Evolutionary conservation across 2,797 vertebrate genomes (phyloP).

Genomic region (Peromyscus melanophrys): DNA sequence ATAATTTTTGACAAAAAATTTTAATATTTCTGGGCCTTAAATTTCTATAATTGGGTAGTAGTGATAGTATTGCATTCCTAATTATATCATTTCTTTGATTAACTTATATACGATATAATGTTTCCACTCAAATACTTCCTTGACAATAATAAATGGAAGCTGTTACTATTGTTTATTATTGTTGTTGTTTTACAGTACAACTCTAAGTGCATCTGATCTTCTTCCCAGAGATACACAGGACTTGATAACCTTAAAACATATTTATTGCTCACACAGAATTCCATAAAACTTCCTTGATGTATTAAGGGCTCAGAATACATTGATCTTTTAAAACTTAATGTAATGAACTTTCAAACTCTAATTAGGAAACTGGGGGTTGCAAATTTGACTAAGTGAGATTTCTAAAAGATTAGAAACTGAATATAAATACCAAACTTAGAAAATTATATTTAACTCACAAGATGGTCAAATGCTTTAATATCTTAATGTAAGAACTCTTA

Average conservation of each 20-base stretch:
- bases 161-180: background rate
- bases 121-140: background rate
- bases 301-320: background rate
- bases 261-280: background rate
- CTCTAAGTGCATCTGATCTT: background rate
- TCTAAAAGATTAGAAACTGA: background rate
- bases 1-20: constrained; percentile 10
- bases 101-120: background rate
- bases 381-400: background rate
- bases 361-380: background rate
- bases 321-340: background rate
- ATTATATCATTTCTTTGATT: background rate
- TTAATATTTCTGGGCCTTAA: background rate
- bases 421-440: constrained; percentile 6
- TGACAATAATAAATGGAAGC: background rate
- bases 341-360: background rate
- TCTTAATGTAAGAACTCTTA: background rate
- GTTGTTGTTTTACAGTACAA: background rate
- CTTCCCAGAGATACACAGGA: background rate
- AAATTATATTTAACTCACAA: background rate
- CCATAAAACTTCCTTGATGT: background rate
- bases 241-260: background rate
- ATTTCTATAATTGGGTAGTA: background rate
- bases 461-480: background rate
- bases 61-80: background rate